These are phyloP conservation scores for Brevimyrus niger DNA, from an alignment of 2,113 vertebrate species.

Conservation along the genomic window DNA sequence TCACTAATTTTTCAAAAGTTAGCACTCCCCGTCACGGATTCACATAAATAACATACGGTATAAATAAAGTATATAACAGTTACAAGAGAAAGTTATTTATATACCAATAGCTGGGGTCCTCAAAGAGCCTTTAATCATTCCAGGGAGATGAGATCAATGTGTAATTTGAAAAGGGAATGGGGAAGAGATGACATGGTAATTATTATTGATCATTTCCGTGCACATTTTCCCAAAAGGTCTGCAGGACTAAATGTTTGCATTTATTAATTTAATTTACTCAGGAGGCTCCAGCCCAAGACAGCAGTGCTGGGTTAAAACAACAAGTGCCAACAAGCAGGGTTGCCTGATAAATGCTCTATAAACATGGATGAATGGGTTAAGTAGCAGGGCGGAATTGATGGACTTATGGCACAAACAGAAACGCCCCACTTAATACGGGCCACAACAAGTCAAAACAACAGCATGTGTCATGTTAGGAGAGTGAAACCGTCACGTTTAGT, in stretches of 20 bases:
- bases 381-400: neutral
- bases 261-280: conserved; percentile 57
- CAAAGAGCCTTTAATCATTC: neutral
- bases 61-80: neutral
- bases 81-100: neutral
- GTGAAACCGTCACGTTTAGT: neutral
- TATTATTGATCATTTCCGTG: conserved; percentile 68
- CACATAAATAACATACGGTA: neutral
- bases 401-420: too few relatives aligned
- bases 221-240: conserved; percentile 54
- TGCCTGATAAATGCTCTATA: neutral
- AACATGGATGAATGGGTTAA: neutral
- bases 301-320: conserved; percentile 12
- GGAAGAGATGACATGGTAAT: conserved; percentile 63
- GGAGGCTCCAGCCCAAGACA: conserved; percentile 25
- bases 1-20: neutral
- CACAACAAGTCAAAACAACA: neutral
- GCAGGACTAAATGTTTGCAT: conserved; percentile 35
- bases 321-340: neutral
- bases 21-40: neutral
- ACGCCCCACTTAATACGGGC: neutral
- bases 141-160: conserved; percentile 39
- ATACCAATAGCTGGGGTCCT: neutral
- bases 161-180: conserved; percentile 41
- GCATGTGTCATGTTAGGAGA: neutral